These are phyloP conservation scores for Doryteuthis pealeii DNA, from an alignment of 1,140 invertebrate species.

Conservation along the genomic window DNA sequence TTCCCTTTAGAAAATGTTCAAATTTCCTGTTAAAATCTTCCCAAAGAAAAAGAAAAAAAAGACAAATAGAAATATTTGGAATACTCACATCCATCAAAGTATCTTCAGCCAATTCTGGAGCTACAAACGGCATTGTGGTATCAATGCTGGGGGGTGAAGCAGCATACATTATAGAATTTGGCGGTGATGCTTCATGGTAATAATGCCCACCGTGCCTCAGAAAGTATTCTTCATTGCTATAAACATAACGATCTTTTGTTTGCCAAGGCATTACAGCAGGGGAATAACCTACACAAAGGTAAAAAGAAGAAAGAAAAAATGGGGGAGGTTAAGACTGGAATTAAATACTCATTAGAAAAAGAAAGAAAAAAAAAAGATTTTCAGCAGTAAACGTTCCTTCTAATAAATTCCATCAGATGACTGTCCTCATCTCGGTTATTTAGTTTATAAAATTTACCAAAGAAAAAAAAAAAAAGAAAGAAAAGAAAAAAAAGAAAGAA, in stretches of 20 bases:
- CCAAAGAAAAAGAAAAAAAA: no score
- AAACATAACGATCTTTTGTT: slow-evolving; percentile 27
- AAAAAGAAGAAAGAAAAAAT: background rate
- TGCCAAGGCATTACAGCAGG: slow-evolving; percentile 31
- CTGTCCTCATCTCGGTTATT: no score
- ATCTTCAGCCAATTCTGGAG: slow-evolving; percentile 91
- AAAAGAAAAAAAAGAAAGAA: background rate
- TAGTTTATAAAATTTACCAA: background rate
- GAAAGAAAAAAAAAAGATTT: no score
- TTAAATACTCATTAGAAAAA: no score
- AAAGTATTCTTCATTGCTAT: slow-evolving; percentile 25
- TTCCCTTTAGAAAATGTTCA: no score
- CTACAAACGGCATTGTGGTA: slow-evolving; percentile 77
- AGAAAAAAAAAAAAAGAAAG: slow-evolving; percentile 12
- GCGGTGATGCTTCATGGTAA: slow-evolving; percentile 38
- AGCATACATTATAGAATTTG: slow-evolving; percentile 52
- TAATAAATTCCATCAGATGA: no score
- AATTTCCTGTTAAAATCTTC: no score
- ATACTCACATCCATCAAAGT: slow-evolving; percentile 80
- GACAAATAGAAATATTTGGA: no score
- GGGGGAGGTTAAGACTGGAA: no score
- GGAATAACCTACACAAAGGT: background rate
- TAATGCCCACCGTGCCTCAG: slow-evolving; percentile 20
- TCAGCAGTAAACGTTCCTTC: no score
- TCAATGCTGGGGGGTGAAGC: slow-evolving; percentile 62